Percentiles rank a stretch among this genome's conserved stretches.
These are phyloP conservation scores for Machimus atricapillus DNA, from an alignment of 2,888 invertebrate genomes.

Conservation along the genomic window DNA sequence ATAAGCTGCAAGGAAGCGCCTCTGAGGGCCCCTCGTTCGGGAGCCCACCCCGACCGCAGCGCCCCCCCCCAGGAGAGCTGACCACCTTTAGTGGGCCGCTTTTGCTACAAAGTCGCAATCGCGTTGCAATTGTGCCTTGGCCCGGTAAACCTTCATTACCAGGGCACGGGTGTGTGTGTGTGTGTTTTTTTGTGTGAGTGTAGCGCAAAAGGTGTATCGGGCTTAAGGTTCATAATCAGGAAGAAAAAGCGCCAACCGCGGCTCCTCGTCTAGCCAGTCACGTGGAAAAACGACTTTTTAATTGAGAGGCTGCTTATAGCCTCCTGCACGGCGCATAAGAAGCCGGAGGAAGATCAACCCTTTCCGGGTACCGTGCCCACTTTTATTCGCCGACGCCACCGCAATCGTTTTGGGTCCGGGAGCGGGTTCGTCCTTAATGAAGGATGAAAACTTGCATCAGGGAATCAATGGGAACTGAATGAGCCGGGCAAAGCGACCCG, in stretches of 20 bases:
- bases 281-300: constrained; percentile 62
- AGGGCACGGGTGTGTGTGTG: not conserved
- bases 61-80: not conserved
- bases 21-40: not conserved
- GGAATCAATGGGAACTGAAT: constrained; percentile 20
- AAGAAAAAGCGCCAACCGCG: constrained; percentile 8
- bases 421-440: constrained; percentile 14
- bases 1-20: constrained; percentile 2
- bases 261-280: constrained; percentile 57
- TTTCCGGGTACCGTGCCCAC: not conserved
- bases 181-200: not conserved
- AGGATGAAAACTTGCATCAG: not conserved
- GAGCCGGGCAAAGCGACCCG: not conserved
- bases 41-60: not conserved
- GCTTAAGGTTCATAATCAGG: not conserved
- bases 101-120: constrained; percentile 25
- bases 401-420: not conserved
- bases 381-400: constrained; percentile 5
- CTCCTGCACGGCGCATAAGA: constrained; percentile 45
- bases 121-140: not conserved
- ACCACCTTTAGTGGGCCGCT: constrained; percentile 1
- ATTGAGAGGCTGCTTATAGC: constrained; percentile 51
- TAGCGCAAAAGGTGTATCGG: not conserved
- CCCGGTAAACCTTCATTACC: not conserved
- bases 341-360: constrained; percentile 47